phyloP scores from a whole-genome alignment of 2,888 invertebrate species.

The Cheilosia variabilis region DNA sequence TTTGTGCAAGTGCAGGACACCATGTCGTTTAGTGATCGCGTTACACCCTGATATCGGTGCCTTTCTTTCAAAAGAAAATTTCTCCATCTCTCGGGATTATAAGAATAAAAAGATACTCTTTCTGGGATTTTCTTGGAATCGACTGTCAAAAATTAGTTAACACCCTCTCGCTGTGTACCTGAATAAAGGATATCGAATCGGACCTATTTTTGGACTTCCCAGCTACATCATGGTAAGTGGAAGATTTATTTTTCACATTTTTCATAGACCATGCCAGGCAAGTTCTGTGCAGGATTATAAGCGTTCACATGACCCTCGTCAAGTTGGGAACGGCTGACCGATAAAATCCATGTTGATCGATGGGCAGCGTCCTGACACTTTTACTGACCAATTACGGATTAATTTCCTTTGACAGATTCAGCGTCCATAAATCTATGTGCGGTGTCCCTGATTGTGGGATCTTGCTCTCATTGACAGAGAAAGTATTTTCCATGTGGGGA shows the following conservation, averaged over 20 bases:
- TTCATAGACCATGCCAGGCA: not conserved
- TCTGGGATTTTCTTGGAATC: constrained; percentile 59
- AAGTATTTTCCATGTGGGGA: constrained; percentile 44
- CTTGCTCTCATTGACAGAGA: constrained; percentile 48
- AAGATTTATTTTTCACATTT: constrained; percentile 5
- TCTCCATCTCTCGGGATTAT: constrained; percentile 19
- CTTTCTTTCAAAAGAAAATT: constrained; percentile 20
- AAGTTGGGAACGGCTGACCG: constrained; percentile 1
- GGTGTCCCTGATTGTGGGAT: constrained; percentile 38
- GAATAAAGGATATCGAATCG: constrained; percentile 47
- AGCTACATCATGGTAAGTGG: constrained; percentile 63
- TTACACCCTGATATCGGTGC: constrained; percentile 44
- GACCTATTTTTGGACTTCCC: constrained; percentile 63
- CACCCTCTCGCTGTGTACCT: constrained; percentile 44
- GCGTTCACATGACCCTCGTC: constrained; percentile 42
- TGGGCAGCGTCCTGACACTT: constrained; percentile 11
- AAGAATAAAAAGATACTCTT: constrained; percentile 12
- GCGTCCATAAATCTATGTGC: not conserved
- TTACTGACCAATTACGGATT: constrained; percentile 41
- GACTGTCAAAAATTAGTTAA: constrained; percentile 32
- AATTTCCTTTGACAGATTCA: constrained; percentile 38
- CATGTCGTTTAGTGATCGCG: constrained; percentile 52
- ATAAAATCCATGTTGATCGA: constrained; percentile 8
- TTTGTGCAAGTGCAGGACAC: constrained; percentile 14
- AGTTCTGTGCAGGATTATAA: constrained; percentile 13